Conservation (phyloP, 2,888 invertebrate species). For the Eristalis intricaria region DNA sequence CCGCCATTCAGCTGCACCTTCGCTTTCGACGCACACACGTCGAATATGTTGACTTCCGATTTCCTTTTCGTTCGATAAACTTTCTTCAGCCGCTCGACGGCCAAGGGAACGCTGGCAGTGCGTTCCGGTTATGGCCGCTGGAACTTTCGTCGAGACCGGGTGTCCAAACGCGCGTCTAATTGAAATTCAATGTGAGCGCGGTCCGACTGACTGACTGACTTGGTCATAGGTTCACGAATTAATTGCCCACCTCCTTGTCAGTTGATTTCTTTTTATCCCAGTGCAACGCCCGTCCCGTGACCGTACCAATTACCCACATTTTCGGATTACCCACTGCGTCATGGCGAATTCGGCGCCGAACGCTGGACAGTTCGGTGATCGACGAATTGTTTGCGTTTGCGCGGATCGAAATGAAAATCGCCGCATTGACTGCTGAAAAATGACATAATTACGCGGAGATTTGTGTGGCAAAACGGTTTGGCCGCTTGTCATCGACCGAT, state of each 20-base stretch:
- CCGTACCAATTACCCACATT: conserved; percentile 42
- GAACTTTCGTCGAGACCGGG: conserved; percentile 9
- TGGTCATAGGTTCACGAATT: conserved; percentile 16
- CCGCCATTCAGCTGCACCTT: conserved; percentile 40
- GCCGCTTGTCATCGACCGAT: conserved; percentile 14
- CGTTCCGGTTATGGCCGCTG: conserved; percentile 11
- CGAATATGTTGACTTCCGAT: conserved; percentile 30
- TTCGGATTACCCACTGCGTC: background rate
- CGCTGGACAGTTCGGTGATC: background rate
- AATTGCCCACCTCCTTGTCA: background rate
- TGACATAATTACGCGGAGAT: conserved; percentile 38
- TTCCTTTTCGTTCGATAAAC: conserved; percentile 42
- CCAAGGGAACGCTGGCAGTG: background rate
- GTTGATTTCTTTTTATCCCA: conserved; percentile 3
- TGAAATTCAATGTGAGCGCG: conserved; percentile 16
- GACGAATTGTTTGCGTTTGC: conserved; percentile 1
- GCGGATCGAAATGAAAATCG: conserved; percentile 10
- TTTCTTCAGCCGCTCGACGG: conserved; percentile 23
- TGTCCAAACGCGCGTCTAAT: background rate
- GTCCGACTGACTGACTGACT: background rate
- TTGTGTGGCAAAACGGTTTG: conserved; percentile 7
- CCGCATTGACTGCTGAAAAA: background rate
- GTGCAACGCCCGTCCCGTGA: background rate
- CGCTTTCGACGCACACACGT: conserved; percentile 28
- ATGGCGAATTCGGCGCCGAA: background rate